Evolutionary conservation across 2,888 invertebrate species (phyloP).

Genomic region (Mythimna vitellina): DNA sequence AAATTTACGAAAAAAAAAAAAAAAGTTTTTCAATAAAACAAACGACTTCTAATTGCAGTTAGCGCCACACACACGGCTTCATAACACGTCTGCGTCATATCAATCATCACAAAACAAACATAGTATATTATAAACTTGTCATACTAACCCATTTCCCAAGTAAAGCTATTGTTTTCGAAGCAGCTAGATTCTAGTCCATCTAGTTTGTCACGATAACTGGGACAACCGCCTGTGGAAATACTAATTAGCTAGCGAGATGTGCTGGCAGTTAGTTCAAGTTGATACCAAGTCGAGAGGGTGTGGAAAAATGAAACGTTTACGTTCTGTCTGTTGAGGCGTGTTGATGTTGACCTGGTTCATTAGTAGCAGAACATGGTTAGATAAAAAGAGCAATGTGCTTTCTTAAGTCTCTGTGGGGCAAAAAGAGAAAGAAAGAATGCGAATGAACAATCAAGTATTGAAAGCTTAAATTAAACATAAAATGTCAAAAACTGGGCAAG

Average conservation of each 20-base stretch:
- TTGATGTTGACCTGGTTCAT: constrained; percentile 36
- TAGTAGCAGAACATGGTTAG: neutral
- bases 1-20: too few relatives aligned
- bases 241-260: constrained; percentile 58
- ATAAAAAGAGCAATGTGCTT: neutral
- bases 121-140: constrained; percentile 17
- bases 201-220: constrained; percentile 66
- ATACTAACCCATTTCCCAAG: constrained; percentile 42
- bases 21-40: too few relatives aligned
- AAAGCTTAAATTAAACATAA: too few relatives aligned
- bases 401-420: neutral
- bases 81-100: neutral
- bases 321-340: neutral
- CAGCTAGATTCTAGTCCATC: constrained; percentile 52
- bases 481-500: too few relatives aligned
- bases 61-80: neutral
- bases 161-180: constrained; percentile 3
- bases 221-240: constrained; percentile 46
- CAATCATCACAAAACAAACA: neutral
- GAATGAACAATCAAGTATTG: too few relatives aligned
- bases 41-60: neutral
- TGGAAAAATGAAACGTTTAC: constrained; percentile 37
- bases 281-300: constrained; percentile 15
- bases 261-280: constrained; percentile 32
- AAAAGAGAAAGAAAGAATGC: too few relatives aligned